Evolutionary conservation across 2,113 vertebrate genomes (phyloP).

Genomic region (Tichodroma muraria): DNA sequence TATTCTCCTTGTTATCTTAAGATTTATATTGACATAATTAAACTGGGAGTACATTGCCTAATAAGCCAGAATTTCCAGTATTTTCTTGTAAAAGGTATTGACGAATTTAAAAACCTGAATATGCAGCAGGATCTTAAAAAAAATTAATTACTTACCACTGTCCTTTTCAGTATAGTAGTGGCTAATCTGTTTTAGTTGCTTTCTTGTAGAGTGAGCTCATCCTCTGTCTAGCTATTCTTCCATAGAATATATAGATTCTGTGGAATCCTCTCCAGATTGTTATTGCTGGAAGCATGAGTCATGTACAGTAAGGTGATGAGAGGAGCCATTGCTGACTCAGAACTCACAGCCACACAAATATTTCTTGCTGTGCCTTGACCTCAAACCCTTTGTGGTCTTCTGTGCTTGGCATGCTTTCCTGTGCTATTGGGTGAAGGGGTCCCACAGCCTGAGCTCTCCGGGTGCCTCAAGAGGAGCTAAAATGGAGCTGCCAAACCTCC

Average conservation of each 20-base stretch:
- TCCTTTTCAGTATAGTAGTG: not conserved
- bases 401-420: not conserved
- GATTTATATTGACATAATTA: not conserved
- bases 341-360: not conserved
- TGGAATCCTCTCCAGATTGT: not conserved
- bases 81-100: not conserved
- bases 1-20: not conserved
- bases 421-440: not conserved
- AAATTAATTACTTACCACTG: not conserved
- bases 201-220: not conserved
- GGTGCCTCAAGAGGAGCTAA: not conserved
- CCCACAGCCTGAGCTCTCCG: not conserved
- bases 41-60: not conserved
- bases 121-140: not conserved
- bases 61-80: not conserved
- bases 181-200: not conserved
- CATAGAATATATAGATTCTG: not conserved
- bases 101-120: not conserved
- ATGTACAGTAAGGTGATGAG: not conserved
- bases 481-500: not conserved
- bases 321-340: not conserved
- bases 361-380: not conserved
- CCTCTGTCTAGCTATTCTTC: not conserved
- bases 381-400: not conserved
- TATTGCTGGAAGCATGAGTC: not conserved